Conservation (phyloP, 2,888 invertebrate genomes). For the Cerastis leucographa region DNA sequence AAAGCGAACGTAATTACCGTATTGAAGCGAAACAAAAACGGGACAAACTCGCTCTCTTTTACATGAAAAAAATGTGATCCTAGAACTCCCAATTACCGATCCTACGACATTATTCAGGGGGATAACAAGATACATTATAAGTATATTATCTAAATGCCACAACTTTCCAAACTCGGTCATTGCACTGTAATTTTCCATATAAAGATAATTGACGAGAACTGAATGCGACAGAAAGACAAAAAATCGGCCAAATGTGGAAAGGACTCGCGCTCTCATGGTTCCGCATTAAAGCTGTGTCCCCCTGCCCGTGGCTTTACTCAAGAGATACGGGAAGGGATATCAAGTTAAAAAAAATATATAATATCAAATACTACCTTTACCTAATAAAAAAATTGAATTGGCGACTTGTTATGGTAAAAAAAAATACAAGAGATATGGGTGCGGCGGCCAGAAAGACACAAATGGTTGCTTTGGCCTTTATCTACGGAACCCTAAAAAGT, state of each 20-base stretch:
- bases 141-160: background rate
- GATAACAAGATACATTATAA: conserved; percentile 32
- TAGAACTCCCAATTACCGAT: conserved; percentile 21
- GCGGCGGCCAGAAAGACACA: background rate
- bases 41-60: conserved; percentile 2
- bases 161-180: conserved; percentile 27
- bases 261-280: background rate
- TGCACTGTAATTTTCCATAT: conserved; percentile 46
- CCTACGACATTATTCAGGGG: conserved; percentile 18
- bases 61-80: conserved; percentile 18
- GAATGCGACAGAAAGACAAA: conserved; percentile 28
- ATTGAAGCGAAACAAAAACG: conserved; percentile 19
- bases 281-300: background rate
- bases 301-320: background rate
- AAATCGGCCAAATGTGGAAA: background rate
- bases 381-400: too few species aligned
- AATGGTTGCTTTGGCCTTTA: background rate
- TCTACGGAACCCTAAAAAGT: conserved; percentile 10
- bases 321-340: background rate
- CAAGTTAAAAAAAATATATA: too few species aligned
- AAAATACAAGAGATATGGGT: background rate
- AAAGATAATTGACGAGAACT: conserved; percentile 34
- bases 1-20: background rate
- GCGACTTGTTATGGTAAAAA: background rate
- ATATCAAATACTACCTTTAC: background rate